Percentiles rank a stretch among this genome's conserved stretches.
phyloP scores from a whole-genome alignment of 1,140 invertebrate species.

The Aphaenogaster floridana region DNA sequence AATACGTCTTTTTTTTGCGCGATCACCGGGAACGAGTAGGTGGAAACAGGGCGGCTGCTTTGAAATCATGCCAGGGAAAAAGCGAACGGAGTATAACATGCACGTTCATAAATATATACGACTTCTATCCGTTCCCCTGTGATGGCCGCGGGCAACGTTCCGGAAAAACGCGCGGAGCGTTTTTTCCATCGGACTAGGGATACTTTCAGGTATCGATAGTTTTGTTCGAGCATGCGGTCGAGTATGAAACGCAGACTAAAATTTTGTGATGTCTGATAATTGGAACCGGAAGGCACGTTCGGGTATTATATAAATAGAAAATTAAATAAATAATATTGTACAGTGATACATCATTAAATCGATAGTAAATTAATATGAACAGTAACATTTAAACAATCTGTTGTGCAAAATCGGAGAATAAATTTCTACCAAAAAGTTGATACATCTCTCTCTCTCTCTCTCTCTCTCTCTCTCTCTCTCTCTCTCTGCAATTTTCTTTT shows the following conservation, averaged over 20 bases:
- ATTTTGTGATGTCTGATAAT: constrained; percentile 41
- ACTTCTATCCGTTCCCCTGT: constrained; percentile 58
- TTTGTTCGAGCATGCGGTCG: constrained; percentile 30
- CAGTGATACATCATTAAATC: neutral
- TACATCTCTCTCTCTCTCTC: neutral
- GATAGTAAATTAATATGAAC: neutral
- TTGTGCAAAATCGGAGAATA: neutral
- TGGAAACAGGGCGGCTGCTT: constrained; percentile 46
- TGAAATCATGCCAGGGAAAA: constrained; percentile 57
- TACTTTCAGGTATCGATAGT: constrained; percentile 52
- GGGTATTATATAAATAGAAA: neutral
- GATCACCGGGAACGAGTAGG: constrained; percentile 44
- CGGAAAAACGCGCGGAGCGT: constrained; percentile 31
- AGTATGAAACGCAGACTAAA: constrained; percentile 3
- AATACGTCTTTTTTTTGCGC: constrained; percentile 41
- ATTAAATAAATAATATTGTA: neutral
- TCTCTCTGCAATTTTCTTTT: neutral
- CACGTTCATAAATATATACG: constrained; percentile 62
- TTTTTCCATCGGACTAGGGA: constrained; percentile 26
- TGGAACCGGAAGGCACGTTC: neutral
- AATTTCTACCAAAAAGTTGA: neutral
- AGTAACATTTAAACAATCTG: neutral
- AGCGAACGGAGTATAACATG: constrained; percentile 54
- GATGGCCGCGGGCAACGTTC: constrained; percentile 50
- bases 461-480: neutral